These are phyloP conservation scores for Melanitta fusca DNA, from an alignment of 2,797 vertebrate species.

Conservation along the genomic window DNA sequence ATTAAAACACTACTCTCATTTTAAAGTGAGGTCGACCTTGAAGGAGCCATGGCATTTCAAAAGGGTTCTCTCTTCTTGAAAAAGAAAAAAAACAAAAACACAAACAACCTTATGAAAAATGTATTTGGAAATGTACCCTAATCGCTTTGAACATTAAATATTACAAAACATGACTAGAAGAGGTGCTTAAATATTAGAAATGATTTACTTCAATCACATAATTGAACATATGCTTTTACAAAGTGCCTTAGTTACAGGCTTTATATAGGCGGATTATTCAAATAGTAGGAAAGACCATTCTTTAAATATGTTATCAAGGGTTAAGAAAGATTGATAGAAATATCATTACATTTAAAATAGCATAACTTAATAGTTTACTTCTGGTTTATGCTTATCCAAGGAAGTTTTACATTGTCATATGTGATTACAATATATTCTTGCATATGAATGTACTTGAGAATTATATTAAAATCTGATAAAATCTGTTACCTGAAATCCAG, in stretches of 20 bases:
- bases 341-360: neutral
- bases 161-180: neutral
- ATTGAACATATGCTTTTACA: neutral
- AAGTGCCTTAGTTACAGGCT: neutral
- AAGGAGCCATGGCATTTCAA: neutral
- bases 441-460: neutral
- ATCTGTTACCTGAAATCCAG: neutral
- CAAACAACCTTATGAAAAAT: neutral
- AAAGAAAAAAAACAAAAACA: neutral
- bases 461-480: neutral
- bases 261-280: neutral
- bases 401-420: neutral
- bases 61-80: neutral
- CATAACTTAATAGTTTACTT: neutral
- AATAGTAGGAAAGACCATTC: neutral
- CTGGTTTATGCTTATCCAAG: neutral
- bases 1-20: neutral
- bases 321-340: neutral
- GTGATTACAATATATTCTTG: neutral
- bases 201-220: neutral
- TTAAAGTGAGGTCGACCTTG: neutral
- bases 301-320: neutral
- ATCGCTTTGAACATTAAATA: neutral
- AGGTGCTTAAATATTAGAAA: neutral
- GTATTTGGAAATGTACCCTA: neutral